These are phyloP conservation scores for Peromyscus leucopus DNA, from an alignment of 2,113 vertebrate species.

Conservation along the genomic window DNA sequence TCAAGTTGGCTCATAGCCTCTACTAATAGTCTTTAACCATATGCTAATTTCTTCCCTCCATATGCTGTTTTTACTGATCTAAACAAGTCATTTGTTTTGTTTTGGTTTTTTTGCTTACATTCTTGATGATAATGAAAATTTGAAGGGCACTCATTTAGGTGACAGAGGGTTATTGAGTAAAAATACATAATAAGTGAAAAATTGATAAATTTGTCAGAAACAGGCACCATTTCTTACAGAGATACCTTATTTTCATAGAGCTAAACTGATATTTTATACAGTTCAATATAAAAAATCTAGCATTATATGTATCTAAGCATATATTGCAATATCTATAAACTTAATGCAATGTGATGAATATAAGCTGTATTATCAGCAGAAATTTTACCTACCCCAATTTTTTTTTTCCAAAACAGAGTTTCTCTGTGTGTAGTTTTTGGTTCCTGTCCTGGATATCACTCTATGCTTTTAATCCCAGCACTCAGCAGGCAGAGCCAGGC, in stretches of 20 bases:
- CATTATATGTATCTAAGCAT: not conserved
- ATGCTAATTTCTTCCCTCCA: constrained; percentile 38
- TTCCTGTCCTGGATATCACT: too few species aligned
- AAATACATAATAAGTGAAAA: not conserved
- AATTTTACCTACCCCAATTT: not conserved
- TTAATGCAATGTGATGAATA: not conserved
- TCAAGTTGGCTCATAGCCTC: not conserved
- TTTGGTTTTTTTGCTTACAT: not conserved
- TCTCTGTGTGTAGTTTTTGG: too few species aligned
- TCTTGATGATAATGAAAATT: constrained; percentile 34
- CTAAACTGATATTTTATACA: not conserved
- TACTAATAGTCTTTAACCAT: not conserved
- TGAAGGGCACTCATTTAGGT: not conserved
- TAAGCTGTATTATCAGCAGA: not conserved
- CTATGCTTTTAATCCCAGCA: too few species aligned
- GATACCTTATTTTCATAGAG: not conserved
- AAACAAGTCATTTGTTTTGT: not conserved
- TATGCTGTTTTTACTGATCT: not conserved
- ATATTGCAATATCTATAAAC: not conserved
- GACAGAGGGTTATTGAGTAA: constrained; percentile 12
- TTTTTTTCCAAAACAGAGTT: too few species aligned
- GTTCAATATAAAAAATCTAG: constrained; percentile 19
- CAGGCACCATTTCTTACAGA: not conserved
- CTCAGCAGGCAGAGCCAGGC: too few species aligned
- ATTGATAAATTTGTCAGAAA: constrained; percentile 22